Conservation (phyloP, 2,888 invertebrate species). For the Heliothis peltigera region DNA sequence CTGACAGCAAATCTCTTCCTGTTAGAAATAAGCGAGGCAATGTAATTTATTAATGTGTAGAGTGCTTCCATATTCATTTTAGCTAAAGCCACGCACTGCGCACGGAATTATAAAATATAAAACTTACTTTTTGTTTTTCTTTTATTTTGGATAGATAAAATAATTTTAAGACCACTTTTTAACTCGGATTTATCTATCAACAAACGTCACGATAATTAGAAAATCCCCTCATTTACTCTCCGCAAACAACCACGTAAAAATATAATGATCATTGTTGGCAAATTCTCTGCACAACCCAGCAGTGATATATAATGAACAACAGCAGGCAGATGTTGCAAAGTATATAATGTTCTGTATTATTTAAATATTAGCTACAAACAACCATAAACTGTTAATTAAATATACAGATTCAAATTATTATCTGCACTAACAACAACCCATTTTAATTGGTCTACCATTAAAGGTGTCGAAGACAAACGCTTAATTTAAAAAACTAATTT, state of each 20-base stretch:
- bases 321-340: background rate
- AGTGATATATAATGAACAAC: background rate
- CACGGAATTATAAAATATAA: too few relatives aligned
- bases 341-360: background rate
- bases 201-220: too few relatives aligned
- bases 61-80: constrained; percentile 35
- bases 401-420: constrained; percentile 5
- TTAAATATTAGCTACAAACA: background rate
- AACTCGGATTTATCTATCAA: too few relatives aligned
- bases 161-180: too few relatives aligned
- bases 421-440: constrained; percentile 1
- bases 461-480: constrained; percentile 39
- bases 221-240: background rate
- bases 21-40: constrained; percentile 45
- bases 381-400: constrained; percentile 1
- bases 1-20: constrained; percentile 55
- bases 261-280: background rate
- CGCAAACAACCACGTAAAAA: background rate
- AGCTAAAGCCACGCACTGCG: constrained; percentile 27
- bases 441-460: constrained; percentile 19
- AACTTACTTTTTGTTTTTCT: too few relatives aligned
- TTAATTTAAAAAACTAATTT: constrained; percentile 41
- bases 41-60: constrained; percentile 43
- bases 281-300: background rate
- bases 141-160: too few relatives aligned